These are phyloP conservation scores for Brachyrhaphis roseni DNA, from an alignment of 2,797 vertebrate genomes.

Conservation along the genomic window DNA sequence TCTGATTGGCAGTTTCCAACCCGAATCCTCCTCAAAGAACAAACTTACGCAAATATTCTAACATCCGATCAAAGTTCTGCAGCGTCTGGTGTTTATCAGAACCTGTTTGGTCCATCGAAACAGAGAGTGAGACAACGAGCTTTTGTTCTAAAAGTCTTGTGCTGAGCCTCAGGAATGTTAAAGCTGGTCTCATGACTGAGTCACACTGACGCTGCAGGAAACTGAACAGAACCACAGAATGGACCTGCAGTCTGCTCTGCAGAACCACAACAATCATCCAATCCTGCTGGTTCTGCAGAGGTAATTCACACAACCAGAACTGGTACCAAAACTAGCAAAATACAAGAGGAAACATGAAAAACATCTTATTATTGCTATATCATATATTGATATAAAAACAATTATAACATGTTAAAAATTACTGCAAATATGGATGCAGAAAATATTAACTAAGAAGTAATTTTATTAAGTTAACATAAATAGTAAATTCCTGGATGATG, in stretches of 20 bases:
- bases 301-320: not conserved
- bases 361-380: too few relatives aligned
- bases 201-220: slow-evolving; percentile 9
- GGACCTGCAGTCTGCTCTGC: not conserved
- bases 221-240: not conserved
- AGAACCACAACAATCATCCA: not conserved
- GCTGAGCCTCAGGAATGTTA: slow-evolving; percentile 73
- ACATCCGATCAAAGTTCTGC: not conserved
- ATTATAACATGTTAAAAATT: too few relatives aligned
- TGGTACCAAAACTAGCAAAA: not conserved
- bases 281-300: not conserved
- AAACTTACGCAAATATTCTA: not conserved
- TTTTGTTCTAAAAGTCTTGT: slow-evolving; percentile 53
- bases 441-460: too few relatives aligned
- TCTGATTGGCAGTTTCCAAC: not conserved
- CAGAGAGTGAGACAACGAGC: slow-evolving; percentile 14
- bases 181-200: slow-evolving; percentile 48
- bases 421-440: too few relatives aligned
- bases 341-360: too few relatives aligned
- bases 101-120: slow-evolving; percentile 3
- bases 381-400: too few relatives aligned
- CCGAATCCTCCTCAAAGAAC: not conserved
- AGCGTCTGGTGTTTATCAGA: not conserved
- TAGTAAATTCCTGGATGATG: too few relatives aligned
- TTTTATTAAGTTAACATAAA: too few relatives aligned